Evolutionary conservation across 2,113 vertebrate genomes (phyloP).

Genomic region (Electrona antarctica): DNA sequence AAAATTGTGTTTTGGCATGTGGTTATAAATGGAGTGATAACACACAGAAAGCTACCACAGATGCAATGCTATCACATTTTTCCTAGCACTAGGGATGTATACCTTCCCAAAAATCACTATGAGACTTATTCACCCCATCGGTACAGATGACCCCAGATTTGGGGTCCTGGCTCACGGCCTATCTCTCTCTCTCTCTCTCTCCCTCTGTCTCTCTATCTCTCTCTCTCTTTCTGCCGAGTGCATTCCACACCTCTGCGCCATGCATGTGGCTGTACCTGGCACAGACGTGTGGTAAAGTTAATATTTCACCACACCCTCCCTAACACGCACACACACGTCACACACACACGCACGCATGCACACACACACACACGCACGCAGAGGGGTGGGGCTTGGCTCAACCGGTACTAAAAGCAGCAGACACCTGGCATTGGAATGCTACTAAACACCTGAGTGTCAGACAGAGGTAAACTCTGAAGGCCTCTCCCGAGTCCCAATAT

Average conservation of each 20-base stretch:
- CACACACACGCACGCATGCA: neutral
- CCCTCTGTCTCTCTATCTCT: neutral
- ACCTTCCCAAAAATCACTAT: too few species aligned
- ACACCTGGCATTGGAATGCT: neutral
- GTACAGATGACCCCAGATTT: too few species aligned
- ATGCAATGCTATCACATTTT: too few species aligned
- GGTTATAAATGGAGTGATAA: too few species aligned
- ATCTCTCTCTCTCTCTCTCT: neutral
- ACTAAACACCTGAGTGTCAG: neutral
- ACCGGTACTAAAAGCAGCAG: constrained; percentile 6
- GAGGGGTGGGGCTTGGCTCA: constrained; percentile 6
- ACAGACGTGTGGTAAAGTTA: constrained; percentile 3
- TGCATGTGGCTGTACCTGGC: constrained; percentile 42
- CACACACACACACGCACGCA: neutral
- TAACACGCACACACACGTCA: too few species aligned
- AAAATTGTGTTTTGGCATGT: too few species aligned
- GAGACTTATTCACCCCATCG: too few species aligned
- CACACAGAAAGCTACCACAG: too few species aligned
- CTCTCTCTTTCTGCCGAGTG: constrained; percentile 7
- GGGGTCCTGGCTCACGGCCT: too few species aligned
- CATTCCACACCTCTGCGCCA: constrained; percentile 46
- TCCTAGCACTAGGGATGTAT: too few species aligned
- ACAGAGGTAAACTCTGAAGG: neutral
- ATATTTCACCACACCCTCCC: constrained; percentile 33
- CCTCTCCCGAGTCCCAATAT: neutral